Evolutionary conservation across 2,113 vertebrate genomes (phyloP).

Genomic region (Eira barbara): DNA sequence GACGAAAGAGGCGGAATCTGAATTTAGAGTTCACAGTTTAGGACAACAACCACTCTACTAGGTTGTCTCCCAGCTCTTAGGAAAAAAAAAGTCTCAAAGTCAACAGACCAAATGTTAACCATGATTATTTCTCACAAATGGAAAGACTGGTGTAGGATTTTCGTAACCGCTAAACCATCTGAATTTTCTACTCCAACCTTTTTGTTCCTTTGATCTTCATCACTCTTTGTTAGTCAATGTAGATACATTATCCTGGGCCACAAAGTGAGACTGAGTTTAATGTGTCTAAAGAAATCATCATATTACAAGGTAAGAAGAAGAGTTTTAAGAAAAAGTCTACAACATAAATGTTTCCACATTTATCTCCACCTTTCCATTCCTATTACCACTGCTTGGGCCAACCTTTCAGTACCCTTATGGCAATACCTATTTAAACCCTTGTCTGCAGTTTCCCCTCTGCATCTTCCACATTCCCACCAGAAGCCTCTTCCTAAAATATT

Average conservation of each 20-base stretch:
- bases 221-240: not conserved
- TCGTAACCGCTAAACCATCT: not conserved
- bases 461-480: not conserved
- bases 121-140: not conserved
- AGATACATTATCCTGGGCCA: not conserved
- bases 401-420: not conserved
- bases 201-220: not conserved
- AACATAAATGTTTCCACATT: not conserved
- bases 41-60: not conserved
- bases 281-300: not conserved
- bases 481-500: not conserved
- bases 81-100: not conserved
- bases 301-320: not conserved
- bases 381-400: not conserved
- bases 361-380: not conserved
- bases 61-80: not conserved
- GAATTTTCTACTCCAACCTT: not conserved
- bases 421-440: not conserved
- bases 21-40: not conserved
- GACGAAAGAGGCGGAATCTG: not conserved
- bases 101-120: not conserved
- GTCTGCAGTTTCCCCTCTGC: not conserved
- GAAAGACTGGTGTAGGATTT: not conserved
- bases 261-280: not conserved
- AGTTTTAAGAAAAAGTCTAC: not conserved